These are phyloP conservation scores for Lota lota DNA, from an alignment of 2,113 vertebrate genomes.

Conservation along the genomic window DNA sequence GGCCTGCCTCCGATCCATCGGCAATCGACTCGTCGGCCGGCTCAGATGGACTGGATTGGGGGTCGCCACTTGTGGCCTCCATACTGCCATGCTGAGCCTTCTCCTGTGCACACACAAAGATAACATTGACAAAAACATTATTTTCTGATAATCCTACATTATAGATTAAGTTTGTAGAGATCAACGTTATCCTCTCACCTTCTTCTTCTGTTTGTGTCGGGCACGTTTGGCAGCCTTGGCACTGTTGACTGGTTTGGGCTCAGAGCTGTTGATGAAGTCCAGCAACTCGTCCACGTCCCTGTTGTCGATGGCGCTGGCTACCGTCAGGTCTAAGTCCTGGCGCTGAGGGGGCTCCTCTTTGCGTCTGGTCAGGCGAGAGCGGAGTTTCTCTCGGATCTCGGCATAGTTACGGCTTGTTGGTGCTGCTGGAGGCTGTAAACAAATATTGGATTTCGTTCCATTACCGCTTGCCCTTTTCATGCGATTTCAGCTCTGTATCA, in stretches of 20 bases:
- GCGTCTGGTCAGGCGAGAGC: conserved; percentile 89
- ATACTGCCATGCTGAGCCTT: conserved; percentile 83
- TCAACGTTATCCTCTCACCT: conserved; percentile 69
- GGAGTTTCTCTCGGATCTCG: conserved; percentile 96
- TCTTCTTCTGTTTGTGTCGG: conserved; percentile 98
- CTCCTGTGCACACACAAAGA: conserved; percentile 67
- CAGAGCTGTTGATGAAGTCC: conserved; percentile 96
- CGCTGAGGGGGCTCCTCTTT: conserved; percentile 94
- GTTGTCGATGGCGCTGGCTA: conserved; percentile 79
- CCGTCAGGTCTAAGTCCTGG: conserved; percentile 83
- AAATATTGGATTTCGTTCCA: neutral
- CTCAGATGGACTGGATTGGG: conserved; percentile 58
- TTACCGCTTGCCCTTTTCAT: neutral
- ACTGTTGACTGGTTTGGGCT: conserved; percentile 93
- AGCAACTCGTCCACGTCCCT: conserved; percentile 93
- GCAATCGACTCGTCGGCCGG: conserved; percentile 55
- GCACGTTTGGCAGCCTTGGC: conserved; percentile 97
- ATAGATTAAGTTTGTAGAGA: no score
- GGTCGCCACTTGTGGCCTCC: conserved; percentile 63
- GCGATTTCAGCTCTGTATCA: no score
- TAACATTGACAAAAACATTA: no score
- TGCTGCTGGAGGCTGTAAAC: conserved; percentile 87
- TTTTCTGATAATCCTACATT: no score
- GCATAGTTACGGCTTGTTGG: conserved; percentile 97
- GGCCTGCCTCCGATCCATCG: conserved; percentile 73